These are phyloP conservation scores for Acromyrmex charruanus DNA, from an alignment of 1,140 invertebrate genomes.

Conservation along the genomic window DNA sequence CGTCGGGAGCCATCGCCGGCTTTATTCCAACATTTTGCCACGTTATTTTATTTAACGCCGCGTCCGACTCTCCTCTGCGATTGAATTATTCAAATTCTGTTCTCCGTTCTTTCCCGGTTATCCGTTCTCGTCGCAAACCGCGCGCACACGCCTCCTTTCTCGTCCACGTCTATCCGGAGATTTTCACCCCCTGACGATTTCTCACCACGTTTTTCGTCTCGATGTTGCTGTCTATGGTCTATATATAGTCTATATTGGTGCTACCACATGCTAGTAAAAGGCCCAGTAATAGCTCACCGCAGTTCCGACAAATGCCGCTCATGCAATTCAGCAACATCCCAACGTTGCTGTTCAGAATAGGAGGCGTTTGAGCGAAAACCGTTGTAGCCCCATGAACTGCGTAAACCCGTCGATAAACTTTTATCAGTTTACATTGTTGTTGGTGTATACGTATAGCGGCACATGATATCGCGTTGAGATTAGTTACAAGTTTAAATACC, in stretches of 20 bases:
- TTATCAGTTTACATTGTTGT: conserved; percentile 43
- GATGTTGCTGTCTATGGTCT: conserved; percentile 37
- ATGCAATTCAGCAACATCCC: conserved; percentile 55
- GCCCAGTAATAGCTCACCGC: conserved; percentile 54
- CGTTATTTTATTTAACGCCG: conserved; percentile 74
- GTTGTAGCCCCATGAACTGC: conserved; percentile 32
- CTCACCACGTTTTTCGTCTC: conserved; percentile 55
- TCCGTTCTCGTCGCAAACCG: conserved; percentile 45
- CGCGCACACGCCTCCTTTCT: conserved; percentile 12
- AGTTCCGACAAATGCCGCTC: conserved; percentile 38
- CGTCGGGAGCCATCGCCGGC: conserved; percentile 46
- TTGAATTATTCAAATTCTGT: conserved; percentile 76
- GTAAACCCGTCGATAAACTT: conserved; percentile 54
- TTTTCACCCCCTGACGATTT: conserved; percentile 66
- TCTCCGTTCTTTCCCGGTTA: conserved; percentile 48
- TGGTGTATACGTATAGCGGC: background rate
- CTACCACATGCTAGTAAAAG: conserved; percentile 49
- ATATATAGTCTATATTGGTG: background rate
- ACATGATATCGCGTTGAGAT: conserved; percentile 20
- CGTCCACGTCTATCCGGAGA: conserved; percentile 63
- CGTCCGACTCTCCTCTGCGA: conserved; percentile 66
- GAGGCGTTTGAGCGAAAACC: conserved; percentile 50
- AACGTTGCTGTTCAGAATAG: conserved; percentile 31
- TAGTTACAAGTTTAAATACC: conserved; percentile 23
- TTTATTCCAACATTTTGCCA: conserved; percentile 73